Percentiles rank a stretch among this genome's conserved stretches.
These are phyloP conservation scores for Microplitis demolitor DNA, from an alignment of 1,140 invertebrate species.

Conservation along the genomic window DNA sequence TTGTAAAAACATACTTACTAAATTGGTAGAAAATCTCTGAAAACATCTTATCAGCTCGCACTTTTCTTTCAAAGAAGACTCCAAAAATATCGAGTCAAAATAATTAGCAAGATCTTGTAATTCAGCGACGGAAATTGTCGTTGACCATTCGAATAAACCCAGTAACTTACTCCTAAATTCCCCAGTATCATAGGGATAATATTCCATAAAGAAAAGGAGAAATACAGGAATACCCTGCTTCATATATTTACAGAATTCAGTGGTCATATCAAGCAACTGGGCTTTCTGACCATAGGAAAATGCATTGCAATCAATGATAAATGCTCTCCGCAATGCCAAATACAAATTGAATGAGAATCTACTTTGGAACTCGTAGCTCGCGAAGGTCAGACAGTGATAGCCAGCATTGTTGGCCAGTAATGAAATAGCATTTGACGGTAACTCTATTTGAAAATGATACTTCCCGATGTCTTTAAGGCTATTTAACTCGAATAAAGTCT, in stretches of 20 bases:
- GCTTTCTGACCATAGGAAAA: conserved; percentile 46
- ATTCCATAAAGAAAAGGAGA: conserved; percentile 51
- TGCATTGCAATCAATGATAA: conserved; percentile 46
- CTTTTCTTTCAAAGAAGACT: conserved; percentile 44
- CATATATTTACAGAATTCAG: conserved; percentile 52
- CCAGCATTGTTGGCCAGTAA: conserved; percentile 51
- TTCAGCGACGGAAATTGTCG: conserved; percentile 40
- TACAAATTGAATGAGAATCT: conserved; percentile 58
- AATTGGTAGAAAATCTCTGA: conserved; percentile 42
- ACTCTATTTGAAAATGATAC: conserved; percentile 44
- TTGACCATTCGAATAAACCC: conserved; percentile 49
- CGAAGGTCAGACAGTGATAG: conserved; percentile 53
- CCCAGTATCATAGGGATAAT: conserved; percentile 43
- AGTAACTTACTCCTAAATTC: conserved; percentile 45
- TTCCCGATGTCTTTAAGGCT: conserved; percentile 48
- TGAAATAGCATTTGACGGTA: conserved; percentile 52
- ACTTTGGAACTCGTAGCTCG: conserved; percentile 50
- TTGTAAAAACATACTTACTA: conserved; percentile 34
- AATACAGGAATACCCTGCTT: conserved; percentile 55
- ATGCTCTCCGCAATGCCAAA: conserved; percentile 49
- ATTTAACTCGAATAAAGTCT: conserved; percentile 51
- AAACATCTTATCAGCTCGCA: conserved; percentile 48
- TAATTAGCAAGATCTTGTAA: conserved; percentile 42
- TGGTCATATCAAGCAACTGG: conserved; percentile 47
- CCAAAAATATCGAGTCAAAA: conserved; percentile 46